phyloP scores from a whole-genome alignment of 2,113 vertebrate species.

The Pleuronectes platessa region DNA sequence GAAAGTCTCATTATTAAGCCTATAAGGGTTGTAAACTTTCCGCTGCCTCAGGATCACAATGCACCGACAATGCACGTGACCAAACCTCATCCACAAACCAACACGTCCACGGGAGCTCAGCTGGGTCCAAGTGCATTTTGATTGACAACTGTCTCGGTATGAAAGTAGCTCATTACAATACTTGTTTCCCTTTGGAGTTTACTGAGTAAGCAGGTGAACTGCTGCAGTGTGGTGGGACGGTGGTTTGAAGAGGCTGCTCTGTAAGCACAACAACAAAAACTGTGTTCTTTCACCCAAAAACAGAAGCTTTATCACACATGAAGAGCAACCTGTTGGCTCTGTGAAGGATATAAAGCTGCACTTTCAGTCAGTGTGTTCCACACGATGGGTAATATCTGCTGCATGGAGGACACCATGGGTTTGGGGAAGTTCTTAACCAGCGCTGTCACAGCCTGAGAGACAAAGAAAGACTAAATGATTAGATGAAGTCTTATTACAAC shows the following conservation, averaged over 20 bases:
- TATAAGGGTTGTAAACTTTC: background rate
- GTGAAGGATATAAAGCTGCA: conserved; percentile 95
- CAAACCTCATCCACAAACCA: no score
- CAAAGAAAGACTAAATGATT: background rate
- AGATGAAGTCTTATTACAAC: background rate
- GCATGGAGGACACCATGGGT: conserved; percentile 98
- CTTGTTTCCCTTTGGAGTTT: background rate
- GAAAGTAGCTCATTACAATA: no score
- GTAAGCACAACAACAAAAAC: background rate
- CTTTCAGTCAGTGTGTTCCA: conserved; percentile 99
- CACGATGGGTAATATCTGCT: conserved; percentile 97
- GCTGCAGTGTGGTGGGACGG: no score
- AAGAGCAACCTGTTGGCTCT: background rate
- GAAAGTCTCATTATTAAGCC: background rate
- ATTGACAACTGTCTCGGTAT: no score
- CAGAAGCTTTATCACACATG: background rate
- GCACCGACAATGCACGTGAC: no score
- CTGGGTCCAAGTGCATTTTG: no score
- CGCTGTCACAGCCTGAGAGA: conserved; percentile 91
- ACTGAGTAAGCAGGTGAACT: conserved; percentile 20
- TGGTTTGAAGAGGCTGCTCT: background rate
- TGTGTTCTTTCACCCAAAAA: no score
- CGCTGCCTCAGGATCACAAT: no score
- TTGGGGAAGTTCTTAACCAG: conserved; percentile 98
- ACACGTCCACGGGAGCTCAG: no score